Evolutionary conservation across 2,797 vertebrate genomes (phyloP), one percentile per base, ranked within the genome.

Genomic region (Xiphorhynchus erythropygius): DNA sequence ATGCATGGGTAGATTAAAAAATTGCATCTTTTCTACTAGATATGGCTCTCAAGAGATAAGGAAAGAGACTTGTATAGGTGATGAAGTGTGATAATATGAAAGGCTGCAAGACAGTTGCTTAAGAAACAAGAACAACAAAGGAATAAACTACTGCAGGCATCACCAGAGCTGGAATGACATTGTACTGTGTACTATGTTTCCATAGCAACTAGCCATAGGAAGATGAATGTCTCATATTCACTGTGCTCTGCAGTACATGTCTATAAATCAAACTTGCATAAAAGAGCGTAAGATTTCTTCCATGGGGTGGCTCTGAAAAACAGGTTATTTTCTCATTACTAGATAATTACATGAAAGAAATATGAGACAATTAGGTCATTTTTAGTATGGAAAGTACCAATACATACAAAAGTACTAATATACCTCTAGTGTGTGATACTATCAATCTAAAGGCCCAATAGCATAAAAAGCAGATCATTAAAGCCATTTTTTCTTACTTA

Each of bases 231-330:
- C 97, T 98, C 97, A 98, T 97, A 98, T 98, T 98, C 98, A 97
- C 98, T 97, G 94, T 39, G 95, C 96, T 98, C 97, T 96, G 98
- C 97, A 93, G 97, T 97, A 97, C 97, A 96, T 94, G 97, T 97
- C 98, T 98, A 98, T 98, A 98, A 98, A 98, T 98, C 98, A 98
- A 98, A 98, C 98, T 98, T 98, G 97, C 98, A 98, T 98, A 98
- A 98, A 95, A 98, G 97, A 98, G 97, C 96, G 69, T 96, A 96
- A 97, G 97, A 97, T 97, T 98, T 98, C 96, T 97, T 98, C 97
- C 97, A 96, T 92, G 95, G 97, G 56, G 96, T 97, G 94, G 95
- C 96, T 97, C 97, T 96, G 97, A 92, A 97, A 98, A 97, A 87
- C 50, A 82, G 96, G 97, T 97, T 97, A 97, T 98, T 98, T 98